Evolutionary conservation across 2,888 invertebrate genomes (phyloP), one percentile per base, ranked within the genome.

Genomic region (Zonitis immaculata): DNA sequence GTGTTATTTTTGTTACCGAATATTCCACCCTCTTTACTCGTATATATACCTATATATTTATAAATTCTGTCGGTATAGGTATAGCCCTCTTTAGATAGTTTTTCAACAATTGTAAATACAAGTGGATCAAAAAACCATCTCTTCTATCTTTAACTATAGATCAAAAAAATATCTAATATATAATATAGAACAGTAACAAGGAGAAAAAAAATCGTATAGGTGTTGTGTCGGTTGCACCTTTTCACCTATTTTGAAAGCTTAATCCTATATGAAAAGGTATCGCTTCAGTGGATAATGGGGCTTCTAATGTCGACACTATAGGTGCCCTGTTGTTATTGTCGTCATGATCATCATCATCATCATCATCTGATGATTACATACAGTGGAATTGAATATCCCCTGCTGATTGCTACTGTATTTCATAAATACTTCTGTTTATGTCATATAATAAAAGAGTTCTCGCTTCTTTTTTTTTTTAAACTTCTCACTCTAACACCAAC

Each of bases 261-360:
- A 56, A 56, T 56, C 56, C 56, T 48, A 50, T 32, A 26, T 56
- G 56, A 56, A 56, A 53, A 56, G 56, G 52, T 30, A 53, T 66
- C 71, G 72, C 67, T 69, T 65, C 66, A 66, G 57, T 68, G 70
- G 66, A 63, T 70, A 70, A 71, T 71, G 64, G 67, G 63, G 62
- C 66, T n/a, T 39, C 69, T 69, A 69, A 71, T 70, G 69, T 71
- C 69, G 69, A 68, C 71, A 67, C 69, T 65, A 66, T 66, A 64
- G 65, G 68, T 67, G 66, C 64, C 64, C 66, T 27, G 18, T 39
- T 18, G 20, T 35, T 16, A 14, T 32, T 14, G 32, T 35, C 35
- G 39, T n/a, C 39, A n/a, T 39, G 20, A 20, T 39, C 26, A 26
- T 26, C 26, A 26, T 26, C 39, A 39, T 9, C 39, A 39, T 39